These are phyloP conservation scores for Dyspetes luteomarginatus DNA, from an alignment of 2,888 invertebrate genomes.

Conservation along the genomic window DNA sequence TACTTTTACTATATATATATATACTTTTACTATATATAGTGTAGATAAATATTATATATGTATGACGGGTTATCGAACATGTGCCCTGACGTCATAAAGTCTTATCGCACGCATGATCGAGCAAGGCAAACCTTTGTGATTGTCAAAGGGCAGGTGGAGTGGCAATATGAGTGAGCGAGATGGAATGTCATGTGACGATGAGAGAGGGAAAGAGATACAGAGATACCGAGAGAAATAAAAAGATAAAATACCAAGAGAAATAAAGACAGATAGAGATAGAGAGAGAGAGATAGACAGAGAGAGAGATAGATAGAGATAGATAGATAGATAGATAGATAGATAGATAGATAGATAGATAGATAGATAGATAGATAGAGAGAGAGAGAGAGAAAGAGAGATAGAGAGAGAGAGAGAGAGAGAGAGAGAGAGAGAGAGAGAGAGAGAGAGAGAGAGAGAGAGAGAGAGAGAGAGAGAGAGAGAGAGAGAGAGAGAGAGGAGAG, in stretches of 20 bases:
- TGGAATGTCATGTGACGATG: background rate
- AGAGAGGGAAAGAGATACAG: slow-evolving; percentile 20
- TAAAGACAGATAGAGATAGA: background rate
- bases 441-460: background rate
- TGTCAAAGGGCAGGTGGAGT: slow-evolving; percentile 74
- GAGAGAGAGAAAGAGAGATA: slow-evolving; percentile 3
- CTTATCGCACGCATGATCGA: slow-evolving; percentile 80
- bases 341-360: slow-evolving; percentile 25
- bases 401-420: slow-evolving; percentile 2
- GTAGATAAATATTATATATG: slow-evolving; percentile 53
- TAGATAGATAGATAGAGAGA: background rate
- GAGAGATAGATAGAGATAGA: background rate
- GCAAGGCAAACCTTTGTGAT: slow-evolving; percentile 80
- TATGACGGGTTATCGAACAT: slow-evolving; percentile 73
- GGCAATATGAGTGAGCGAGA: slow-evolving; percentile 56
- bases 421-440: slow-evolving; percentile 41
- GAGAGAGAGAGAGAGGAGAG: background rate
- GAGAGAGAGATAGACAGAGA: slow-evolving; percentile 1
- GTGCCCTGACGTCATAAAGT: slow-evolving; percentile 82
- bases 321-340: too few species aligned
- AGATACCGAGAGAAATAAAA: background rate
- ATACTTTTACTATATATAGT: background rate
- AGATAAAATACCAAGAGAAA: background rate
- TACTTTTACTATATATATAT: too few species aligned
- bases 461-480: slow-evolving; percentile 8